phyloP scores from a whole-genome alignment of 2,888 invertebrate genomes.

The Campoletis raptor region DNA sequence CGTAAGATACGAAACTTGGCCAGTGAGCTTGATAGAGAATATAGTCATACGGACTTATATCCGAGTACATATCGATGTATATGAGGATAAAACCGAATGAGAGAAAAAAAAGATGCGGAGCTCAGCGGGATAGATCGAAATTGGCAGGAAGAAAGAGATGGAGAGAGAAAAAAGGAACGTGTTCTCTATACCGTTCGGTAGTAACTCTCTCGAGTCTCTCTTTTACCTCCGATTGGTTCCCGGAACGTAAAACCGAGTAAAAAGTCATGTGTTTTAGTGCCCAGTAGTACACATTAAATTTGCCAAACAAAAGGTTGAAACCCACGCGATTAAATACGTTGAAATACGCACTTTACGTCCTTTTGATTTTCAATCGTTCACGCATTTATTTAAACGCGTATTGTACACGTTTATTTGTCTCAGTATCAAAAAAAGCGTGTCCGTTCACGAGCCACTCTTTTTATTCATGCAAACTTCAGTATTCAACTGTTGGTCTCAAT shows the following conservation, averaged over 20 bases:
- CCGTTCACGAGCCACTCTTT: not conserved
- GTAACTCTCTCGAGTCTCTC: conserved; percentile 13
- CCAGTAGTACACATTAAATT: not conserved
- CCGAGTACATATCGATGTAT: not conserved
- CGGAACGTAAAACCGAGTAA: conserved; percentile 66
- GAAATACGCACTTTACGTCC: not conserved
- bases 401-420: not conserved
- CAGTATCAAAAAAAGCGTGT: not conserved
- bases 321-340: not conserved
- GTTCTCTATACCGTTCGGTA: conserved; percentile 29
- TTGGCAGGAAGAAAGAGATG: conserved; percentile 40
- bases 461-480: not conserved
- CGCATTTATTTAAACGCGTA: not conserved
- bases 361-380: not conserved
- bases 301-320: not conserved
- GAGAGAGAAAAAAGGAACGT: conserved; percentile 26
- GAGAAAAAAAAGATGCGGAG: conserved; percentile 25
- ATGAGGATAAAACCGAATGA: conserved; percentile 39
- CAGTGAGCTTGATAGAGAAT: not conserved
- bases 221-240: conserved; percentile 68
- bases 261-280: conserved; percentile 45
- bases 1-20: conserved; percentile 36
- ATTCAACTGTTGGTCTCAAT: not conserved
- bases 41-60: not conserved
- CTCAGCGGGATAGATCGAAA: conserved; percentile 54